Conservation (phyloP, 2,888 invertebrate genomes). For the Drosophila putrida region DNA sequence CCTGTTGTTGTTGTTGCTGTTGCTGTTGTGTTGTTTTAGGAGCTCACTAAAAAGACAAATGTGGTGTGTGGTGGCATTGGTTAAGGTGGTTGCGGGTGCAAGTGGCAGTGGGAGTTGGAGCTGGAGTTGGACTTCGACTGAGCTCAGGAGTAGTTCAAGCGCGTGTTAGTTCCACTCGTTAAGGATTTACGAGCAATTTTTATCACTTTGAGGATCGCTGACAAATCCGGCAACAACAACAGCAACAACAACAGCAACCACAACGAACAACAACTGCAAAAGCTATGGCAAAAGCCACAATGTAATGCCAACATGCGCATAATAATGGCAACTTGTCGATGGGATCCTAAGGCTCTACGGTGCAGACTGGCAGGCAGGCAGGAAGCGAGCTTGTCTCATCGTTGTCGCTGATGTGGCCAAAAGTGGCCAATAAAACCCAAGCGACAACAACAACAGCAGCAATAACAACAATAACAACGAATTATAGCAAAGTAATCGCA, state of each 20-base stretch:
- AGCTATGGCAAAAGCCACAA: constrained; percentile 60
- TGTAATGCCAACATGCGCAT: constrained; percentile 76
- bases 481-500: constrained; percentile 83
- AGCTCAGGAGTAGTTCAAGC: constrained; percentile 49
- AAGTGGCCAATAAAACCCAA: constrained; percentile 82
- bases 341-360: constrained; percentile 35
- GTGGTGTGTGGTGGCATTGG: constrained; percentile 59
- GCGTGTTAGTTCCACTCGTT: constrained; percentile 83
- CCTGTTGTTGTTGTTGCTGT: constrained; percentile 20
- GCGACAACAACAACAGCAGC: constrained; percentile 39
- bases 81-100: neutral
- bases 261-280: constrained; percentile 31
- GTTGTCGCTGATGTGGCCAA: constrained; percentile 83
- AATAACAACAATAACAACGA: constrained; percentile 66
- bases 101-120: constrained; percentile 14
- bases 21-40: constrained; percentile 54
- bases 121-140: constrained; percentile 2
- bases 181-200: constrained; percentile 86
- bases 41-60: constrained; percentile 77
- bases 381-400: constrained; percentile 81
- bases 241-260: constrained; percentile 39
- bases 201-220: constrained; percentile 85
- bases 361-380: constrained; percentile 40
- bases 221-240: constrained; percentile 84
- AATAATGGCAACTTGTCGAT: constrained; percentile 79